Base-by-base conservation (phyloP, 1,140 invertebrate genomes). In the Charaxes varanes region DNA sequence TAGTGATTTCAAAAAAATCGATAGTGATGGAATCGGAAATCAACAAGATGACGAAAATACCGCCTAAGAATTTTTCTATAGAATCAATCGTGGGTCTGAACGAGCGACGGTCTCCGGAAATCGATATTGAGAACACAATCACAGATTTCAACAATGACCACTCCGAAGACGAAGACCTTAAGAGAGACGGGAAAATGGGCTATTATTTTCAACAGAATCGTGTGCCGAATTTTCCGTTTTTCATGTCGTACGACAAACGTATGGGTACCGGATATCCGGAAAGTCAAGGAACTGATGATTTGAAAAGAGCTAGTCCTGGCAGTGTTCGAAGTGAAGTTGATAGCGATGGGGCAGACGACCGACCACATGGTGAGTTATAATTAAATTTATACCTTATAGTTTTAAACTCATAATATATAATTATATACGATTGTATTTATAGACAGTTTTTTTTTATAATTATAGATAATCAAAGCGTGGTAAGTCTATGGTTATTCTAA, bases 91-190 rank as follows among this genome's bases (percentile, higher is more conserved):
- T 82, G 6, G 78, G 78, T 1, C 12, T 73, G 1, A 79, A 62
- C 37, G 70, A 78, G 2, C 53, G 78, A 7, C 50, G 76, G n/a
- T 82, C 78, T 1, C 78, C 76, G 0, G 78, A 80, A 34, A 82
- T 82, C 40, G 78, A 82, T 53, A 82, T 82, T 2, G 78, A 82
- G 26, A 80, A 71, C 13, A 72, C 55, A n/a, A 76, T 82, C 33
- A 68, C 66, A 0, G 73, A 82, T 35, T 79, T 62, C 32, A 47
- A 45, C 7, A 69, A 63, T 13, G 57, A 72, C 0, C 57, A 73
- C 42, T 73, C 69, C 0, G 77, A 79, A 21, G 74, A 79, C 4
- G 76, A 78, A 7, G 74, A 82, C 0, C 46, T 70, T 2, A 76
- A 79, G 35, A 56, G 65, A 12, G 71, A 76, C 14, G 58, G 56